Evolutionary conservation across 2,888 invertebrate genomes (phyloP).

Genomic region (Muscina levida): DNA sequence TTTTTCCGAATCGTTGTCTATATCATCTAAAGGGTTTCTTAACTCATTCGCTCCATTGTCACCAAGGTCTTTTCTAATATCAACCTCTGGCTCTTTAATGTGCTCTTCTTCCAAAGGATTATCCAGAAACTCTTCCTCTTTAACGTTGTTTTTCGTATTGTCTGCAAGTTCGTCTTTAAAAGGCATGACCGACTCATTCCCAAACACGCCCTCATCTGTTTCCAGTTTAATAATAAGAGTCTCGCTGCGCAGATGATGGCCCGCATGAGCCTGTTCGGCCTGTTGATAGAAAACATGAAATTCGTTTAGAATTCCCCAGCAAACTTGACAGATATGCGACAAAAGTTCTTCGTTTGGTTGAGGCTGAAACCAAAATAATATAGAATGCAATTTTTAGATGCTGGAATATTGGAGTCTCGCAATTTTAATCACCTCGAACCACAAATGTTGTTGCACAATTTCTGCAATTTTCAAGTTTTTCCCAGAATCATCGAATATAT

Average conservation of each 20-base stretch:
- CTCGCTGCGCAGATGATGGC: not conserved
- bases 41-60: no score
- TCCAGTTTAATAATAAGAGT: conserved; percentile 41
- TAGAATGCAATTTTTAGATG: not conserved
- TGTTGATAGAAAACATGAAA: conserved; percentile 77
- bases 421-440: conserved; percentile 75
- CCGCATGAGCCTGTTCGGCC: conserved; percentile 74
- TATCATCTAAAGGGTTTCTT: no score
- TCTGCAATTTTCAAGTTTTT: conserved; percentile 71
- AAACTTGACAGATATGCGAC: conserved; percentile 75
- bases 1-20: not conserved
- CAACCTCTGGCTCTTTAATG: not conserved
- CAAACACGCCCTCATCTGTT: conserved; percentile 47
- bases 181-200: conserved; percentile 43
- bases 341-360: conserved; percentile 61
- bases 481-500: conserved; percentile 74
- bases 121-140: not conserved
- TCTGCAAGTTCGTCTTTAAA: conserved; percentile 36
- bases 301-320: conserved; percentile 76
- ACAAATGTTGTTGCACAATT: conserved; percentile 76
- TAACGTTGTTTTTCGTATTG: not conserved
- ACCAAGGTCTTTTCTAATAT: no score
- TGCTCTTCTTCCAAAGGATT: conserved; percentile 54
- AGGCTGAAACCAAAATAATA: conserved; percentile 38
- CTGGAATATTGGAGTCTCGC: not conserved